These are phyloP conservation scores for Drosophila subpulchrella DNA, from an alignment of 1,140 invertebrate species.

Conservation along the genomic window DNA sequence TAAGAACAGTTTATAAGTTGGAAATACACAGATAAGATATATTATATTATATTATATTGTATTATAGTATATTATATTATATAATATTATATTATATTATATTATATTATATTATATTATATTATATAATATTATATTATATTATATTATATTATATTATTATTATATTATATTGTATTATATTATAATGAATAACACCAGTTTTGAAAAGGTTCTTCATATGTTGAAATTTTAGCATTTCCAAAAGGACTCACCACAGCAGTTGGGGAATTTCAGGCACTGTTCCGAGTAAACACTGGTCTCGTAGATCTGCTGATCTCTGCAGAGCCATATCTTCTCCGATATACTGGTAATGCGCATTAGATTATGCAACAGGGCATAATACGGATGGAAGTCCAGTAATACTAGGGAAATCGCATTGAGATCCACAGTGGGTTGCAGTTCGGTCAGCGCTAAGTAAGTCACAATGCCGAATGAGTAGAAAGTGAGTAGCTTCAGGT, in stretches of 20 bases:
- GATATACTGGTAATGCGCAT: neutral
- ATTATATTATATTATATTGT: neutral
- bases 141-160: no score
- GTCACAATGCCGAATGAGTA: conserved; percentile 32
- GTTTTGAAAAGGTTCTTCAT: no score
- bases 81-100: no score
- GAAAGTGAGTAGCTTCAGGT: conserved; percentile 19
- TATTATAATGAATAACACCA: no score
- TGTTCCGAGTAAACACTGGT: conserved; percentile 50
- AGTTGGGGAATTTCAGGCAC: conserved; percentile 37
- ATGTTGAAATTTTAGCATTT: neutral
- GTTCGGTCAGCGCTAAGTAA: conserved; percentile 1
- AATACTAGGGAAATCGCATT: neutral
- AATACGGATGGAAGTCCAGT: conserved; percentile 34
- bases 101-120: no score
- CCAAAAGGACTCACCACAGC: conserved; percentile 38
- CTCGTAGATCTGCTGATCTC: conserved; percentile 36
- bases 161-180: no score
- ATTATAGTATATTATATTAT: no score
- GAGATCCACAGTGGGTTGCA: neutral
- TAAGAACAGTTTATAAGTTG: neutral
- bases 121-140: no score
- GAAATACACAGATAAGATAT: no score
- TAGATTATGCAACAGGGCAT: conserved; percentile 23
- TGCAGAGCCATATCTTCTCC: conserved; percentile 6